Base-by-base conservation (phyloP, 2,113 vertebrate species). In the Chrysochloris asiatica region DNA sequence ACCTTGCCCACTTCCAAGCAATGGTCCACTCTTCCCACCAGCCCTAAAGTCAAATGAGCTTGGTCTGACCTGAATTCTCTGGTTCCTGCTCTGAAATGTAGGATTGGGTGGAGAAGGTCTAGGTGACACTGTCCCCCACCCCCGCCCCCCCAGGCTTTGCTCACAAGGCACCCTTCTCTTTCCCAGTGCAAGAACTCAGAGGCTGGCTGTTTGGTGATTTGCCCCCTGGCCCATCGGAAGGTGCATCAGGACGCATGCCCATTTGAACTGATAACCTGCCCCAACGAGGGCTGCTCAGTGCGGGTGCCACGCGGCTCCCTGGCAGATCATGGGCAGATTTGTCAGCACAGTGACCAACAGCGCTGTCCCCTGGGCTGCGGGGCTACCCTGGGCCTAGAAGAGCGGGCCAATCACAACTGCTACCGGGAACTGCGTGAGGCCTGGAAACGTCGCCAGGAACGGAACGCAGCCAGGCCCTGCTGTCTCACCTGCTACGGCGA, bases 101-200 rank as follows among this genome's bases (percentile, higher is more conserved):
- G 73, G 2, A 22, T 48, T n/a, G 1, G 45, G 19, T 73, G 65
- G 36, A 24, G 36, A 45, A 24, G 22, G 26, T 65, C 13, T 6
- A 67, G n/a, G n/a, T n/a, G n/a, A n/a, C n/a, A n/a, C n/a, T n/a
- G n/a, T n/a, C n/a, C n/a, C n/a, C n/a, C n/a, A n/a, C n/a, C 3
- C 61, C 61, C 3, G 56, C 56, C 56, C 7, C 12, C 69, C 54
- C 24, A 3, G 65, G 45, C 71, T 65, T 48, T 38, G 80, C 88
- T 94, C 65, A 94, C 72, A 14, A 1, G 2, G 5, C 75, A n/a
- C 38, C 56, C 6, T 50, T 36, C 30, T 47, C 63, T 11, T 50
- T 36, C 30, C 56, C 95, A 98, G 98, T 98, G 98, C 95, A 98
- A 97, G 92, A 98, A 98, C 12, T 97, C 98, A 4, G 97, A 97